Evolutionary conservation across 2,888 invertebrate species (phyloP), one percentile per base, ranked within the genome.

Genomic region (Strigamia maritima): DNA sequence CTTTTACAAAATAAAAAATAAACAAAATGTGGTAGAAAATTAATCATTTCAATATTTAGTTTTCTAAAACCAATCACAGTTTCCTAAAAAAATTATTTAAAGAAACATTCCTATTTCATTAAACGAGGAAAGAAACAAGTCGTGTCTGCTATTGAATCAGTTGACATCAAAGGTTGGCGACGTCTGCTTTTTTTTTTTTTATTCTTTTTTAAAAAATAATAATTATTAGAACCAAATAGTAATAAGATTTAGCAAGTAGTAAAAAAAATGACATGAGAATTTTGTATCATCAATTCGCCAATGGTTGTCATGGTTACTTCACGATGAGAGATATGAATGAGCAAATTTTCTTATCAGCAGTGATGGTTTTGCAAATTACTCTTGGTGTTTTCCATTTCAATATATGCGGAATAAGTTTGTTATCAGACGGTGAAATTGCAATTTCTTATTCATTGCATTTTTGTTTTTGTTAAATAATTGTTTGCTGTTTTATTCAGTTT

Each of bases 191-290:
- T 54, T 54, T 19, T 16, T 44, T 44, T 44, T 2, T 44, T 14
- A 14, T 14, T 44, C 16, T 10, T 35, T 35, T 35, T 35, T 35
- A 14, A 16, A 14, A 44, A 44, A 44, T 19, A 70, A 70, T 70
- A 70, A 70, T 70, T 70, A 70, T 26, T 70, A 12, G 24, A 26
- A 70, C 70, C 2, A 28, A 70, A n/a, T n/a, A n/a, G 70, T 70
- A 70, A 70, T 70, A 70, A 70, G 70, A 70, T 70, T 70, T 70
- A 70, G 70, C 70, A 26, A 70, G 70, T 70, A 28, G 70, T 70
- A 70, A 70, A 70, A 70, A 4, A 70, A 70, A 70, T 28, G 70
- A 70, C 70, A 70, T 28, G 70, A 70, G 70, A 70, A 70, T 24
- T 70, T 24, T 22, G 26, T 14, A 70, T 28, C 70, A 70, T 70